Evolutionary conservation across 2,888 invertebrate species (phyloP).

Genomic region (Papilio protenor): DNA sequence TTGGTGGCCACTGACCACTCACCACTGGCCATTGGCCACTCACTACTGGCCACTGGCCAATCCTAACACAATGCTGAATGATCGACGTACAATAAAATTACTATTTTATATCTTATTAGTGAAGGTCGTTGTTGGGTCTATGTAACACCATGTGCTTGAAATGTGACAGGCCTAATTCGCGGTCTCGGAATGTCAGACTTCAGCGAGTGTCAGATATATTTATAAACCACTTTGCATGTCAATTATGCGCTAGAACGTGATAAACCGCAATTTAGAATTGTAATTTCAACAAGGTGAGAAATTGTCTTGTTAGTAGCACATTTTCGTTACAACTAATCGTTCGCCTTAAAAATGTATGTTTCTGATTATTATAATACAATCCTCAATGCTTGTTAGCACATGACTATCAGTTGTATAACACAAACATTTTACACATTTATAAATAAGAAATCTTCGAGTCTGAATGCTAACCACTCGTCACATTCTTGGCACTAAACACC

Average conservation of each 20-base stretch:
- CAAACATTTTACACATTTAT: background rate
- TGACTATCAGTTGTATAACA: background rate
- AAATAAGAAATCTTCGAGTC: constrained; percentile 12
- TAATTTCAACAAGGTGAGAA: too few species aligned
- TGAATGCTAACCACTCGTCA: constrained; percentile 18
- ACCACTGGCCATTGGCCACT: background rate
- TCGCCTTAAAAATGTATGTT: too few species aligned
- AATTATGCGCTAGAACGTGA: too few species aligned
- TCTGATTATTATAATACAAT: background rate
- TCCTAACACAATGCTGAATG: constrained; percentile 56
- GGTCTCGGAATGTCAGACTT: background rate
- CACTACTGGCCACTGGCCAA: background rate
- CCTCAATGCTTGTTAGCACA: too few species aligned
- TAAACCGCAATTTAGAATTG: too few species aligned
- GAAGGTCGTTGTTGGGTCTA: background rate
- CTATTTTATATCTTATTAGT: background rate
- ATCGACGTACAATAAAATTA: background rate
- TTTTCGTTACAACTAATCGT: too few species aligned
- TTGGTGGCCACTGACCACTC: constrained; percentile 54
- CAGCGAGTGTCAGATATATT: too few species aligned
- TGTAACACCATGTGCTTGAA: background rate
- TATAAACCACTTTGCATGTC: too few species aligned
- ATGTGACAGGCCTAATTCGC: background rate
- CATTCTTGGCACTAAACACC: constrained; percentile 32
- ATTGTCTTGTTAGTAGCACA: too few species aligned